Conservation (phyloP, 2,888 invertebrate species). For the Hirtodrosophila duncani region DNA sequence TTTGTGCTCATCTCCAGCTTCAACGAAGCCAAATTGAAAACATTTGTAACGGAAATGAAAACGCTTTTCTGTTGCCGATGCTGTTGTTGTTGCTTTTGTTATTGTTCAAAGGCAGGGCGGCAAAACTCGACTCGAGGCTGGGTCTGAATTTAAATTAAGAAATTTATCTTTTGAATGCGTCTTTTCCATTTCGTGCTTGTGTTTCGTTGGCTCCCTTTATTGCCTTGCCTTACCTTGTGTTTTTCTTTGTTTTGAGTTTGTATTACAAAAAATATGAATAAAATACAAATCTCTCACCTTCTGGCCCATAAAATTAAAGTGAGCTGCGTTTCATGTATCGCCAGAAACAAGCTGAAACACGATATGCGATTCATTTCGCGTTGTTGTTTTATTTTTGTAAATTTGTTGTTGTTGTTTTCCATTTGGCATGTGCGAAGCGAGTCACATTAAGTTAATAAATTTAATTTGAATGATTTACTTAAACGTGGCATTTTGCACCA, state of each 20-base stretch:
- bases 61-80: too few relatives aligned
- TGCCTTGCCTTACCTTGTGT: conserved; percentile 37
- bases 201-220: conserved; percentile 34
- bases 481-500: conserved; percentile 47
- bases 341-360: conserved; percentile 17
- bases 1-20: conserved; percentile 18
- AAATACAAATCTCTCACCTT: conserved; percentile 55
- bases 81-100: neutral
- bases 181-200: conserved; percentile 28
- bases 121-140: conserved; percentile 45
- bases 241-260: conserved; percentile 41
- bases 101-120: conserved; percentile 18
- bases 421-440: conserved; percentile 46
- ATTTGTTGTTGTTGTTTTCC: conserved; percentile 1
- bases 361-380: conserved; percentile 35
- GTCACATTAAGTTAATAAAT: conserved; percentile 44
- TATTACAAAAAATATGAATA: conserved; percentile 23
- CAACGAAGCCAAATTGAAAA: conserved; percentile 56
- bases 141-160: conserved; percentile 73
- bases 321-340: conserved; percentile 25
- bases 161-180: conserved; percentile 68
- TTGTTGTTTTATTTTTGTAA: conserved; percentile 5
- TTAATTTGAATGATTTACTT: conserved; percentile 47
- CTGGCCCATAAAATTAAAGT: conserved; percentile 52
- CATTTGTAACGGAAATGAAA: conserved; percentile 73